Conservation (phyloP, 30 jellyfish, hydroid and myxozoan genomes). For the Hydra vulgaris region DNA sequence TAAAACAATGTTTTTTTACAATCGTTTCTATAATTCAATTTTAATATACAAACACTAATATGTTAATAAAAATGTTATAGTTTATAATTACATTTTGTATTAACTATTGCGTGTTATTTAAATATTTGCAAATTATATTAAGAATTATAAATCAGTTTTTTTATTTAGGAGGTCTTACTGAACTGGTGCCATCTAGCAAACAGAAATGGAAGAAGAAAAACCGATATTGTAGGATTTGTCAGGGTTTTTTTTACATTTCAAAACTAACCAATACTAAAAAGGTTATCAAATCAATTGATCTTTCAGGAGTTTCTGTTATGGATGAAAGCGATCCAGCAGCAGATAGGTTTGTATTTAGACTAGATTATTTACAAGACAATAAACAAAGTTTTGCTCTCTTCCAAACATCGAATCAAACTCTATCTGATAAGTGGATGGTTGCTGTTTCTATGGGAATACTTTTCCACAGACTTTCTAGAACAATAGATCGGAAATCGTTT, state of each 20-base stretch:
- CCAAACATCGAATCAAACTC: conserved; percentile 47
- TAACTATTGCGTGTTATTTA: not conserved
- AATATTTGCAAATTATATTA: too few species aligned
- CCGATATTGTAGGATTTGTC: conserved; percentile 70
- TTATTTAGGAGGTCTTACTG: conserved; percentile 25
- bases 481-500: not conserved
- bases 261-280: conserved; percentile 68
- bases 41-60: too few species aligned
- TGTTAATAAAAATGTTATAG: too few species aligned
- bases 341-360: conserved; percentile 46
- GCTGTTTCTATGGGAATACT: conserved; percentile 96
- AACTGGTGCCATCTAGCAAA: conserved; percentile 16
- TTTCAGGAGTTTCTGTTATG: conserved; percentile 60
- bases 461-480: conserved; percentile 55
- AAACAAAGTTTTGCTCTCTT: conserved; percentile 32
- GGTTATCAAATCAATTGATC: conserved; percentile 41
- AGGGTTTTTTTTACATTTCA: conserved; percentile 62
- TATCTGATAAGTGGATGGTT: conserved; percentile 98
- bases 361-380: conserved; percentile 46
- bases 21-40: too few species aligned
- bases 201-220: conserved; percentile 42
- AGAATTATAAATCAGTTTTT: not conserved
- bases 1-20: too few species aligned
- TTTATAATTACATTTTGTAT: too few species aligned
- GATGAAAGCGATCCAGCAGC: conserved; percentile 87